Percentiles rank a stretch among this genome's conserved stretches.
phyloP scores from a whole-genome alignment of 2,888 invertebrate species.

The Parnassius orleans region DNA sequence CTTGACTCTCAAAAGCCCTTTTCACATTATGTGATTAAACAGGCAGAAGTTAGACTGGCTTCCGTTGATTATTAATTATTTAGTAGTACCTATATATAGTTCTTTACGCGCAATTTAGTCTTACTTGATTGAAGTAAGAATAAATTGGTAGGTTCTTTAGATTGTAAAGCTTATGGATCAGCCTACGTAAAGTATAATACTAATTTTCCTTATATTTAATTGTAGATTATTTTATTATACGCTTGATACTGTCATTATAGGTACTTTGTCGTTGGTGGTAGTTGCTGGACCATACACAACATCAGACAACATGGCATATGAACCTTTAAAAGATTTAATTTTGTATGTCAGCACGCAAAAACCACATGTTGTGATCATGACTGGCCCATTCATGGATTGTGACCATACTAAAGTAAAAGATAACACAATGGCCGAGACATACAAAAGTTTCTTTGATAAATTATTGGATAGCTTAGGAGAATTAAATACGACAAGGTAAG shows the following conservation, averaged over 20 bases:
- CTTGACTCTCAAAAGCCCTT: no score
- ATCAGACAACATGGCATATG: constrained; percentile 87
- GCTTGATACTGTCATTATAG: constrained; percentile 41
- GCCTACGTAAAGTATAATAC: no score
- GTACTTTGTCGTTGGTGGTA: constrained; percentile 84
- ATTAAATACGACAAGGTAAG: constrained; percentile 80
- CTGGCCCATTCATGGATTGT: constrained; percentile 92
- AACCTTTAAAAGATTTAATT: constrained; percentile 90
- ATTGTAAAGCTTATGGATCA: no score
- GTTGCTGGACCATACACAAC: constrained; percentile 93
- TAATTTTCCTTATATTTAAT: no score
- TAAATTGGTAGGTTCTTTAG: no score
- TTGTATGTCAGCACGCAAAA: constrained; percentile 83
- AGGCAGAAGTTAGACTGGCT: no score
- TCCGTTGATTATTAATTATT: no score
- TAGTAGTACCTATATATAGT: no score
- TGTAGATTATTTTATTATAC: no score
- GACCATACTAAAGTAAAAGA: constrained; percentile 83
- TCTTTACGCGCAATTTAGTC: no score
- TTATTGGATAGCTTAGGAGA: constrained; percentile 84
- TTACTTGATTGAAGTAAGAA: no score
- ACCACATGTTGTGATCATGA: constrained; percentile 90
- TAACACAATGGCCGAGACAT: constrained; percentile 83
- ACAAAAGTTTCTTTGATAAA: constrained; percentile 87
- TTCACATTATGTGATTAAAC: no score